A percentile compares a stretch with the other conserved stretches of the same genome.
phyloP scores from a whole-genome alignment of 2,113 vertebrate species.

The Thryonomys swinderianus region DNA sequence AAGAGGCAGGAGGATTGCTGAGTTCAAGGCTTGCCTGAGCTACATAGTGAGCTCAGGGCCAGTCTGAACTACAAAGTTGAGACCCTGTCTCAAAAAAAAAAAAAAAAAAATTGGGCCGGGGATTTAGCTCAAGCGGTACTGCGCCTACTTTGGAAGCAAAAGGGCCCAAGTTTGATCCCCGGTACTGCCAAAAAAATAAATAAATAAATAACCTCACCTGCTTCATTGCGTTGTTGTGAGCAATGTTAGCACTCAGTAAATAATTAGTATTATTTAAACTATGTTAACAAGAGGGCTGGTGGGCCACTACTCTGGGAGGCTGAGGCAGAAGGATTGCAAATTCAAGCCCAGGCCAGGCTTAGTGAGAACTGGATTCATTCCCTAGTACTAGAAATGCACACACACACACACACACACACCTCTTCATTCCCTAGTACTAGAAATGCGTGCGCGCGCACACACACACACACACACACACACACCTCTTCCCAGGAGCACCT shows the following conservation, averaged over 20 bases:
- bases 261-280: constrained; percentile 41
- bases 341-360: not conserved
- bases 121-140: too few relatives aligned
- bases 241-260: constrained; percentile 36
- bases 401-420: not conserved
- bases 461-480: not conserved
- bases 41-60: too few relatives aligned
- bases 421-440: not conserved
- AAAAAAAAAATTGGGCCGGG: too few relatives aligned
- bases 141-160: too few relatives aligned
- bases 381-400: not conserved
- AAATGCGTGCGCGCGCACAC: too few relatives aligned
- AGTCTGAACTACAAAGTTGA: too few relatives aligned
- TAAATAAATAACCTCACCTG: too few relatives aligned
- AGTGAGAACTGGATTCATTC: not conserved
- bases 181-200: too few relatives aligned
- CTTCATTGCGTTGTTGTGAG: not conserved
- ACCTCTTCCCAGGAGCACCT: not conserved
- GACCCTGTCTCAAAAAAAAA: too few relatives aligned
- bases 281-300: not conserved
- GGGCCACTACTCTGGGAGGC: not conserved
- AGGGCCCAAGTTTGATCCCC: too few relatives aligned
- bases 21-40: too few relatives aligned
- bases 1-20: too few relatives aligned
- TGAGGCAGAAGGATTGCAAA: not conserved